Conservation (phyloP, 1,140 invertebrate species). For the Eumaeus atala region DNA sequence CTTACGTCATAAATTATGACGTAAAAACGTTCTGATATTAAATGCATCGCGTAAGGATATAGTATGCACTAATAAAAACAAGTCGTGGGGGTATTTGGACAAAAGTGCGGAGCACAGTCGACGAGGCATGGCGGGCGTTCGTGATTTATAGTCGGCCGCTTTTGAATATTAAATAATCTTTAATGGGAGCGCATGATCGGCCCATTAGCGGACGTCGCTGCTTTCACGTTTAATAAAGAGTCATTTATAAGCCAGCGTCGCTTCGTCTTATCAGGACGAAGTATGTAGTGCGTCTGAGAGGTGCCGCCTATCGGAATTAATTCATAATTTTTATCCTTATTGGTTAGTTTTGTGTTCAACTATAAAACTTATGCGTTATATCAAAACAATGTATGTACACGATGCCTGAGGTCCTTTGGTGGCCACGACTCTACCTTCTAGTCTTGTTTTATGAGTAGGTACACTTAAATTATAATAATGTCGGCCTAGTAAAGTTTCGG, state of each 20-base stretch:
- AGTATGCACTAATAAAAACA: slow-evolving; percentile 39
- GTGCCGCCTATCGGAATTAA: slow-evolving; percentile 70
- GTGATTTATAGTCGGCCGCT: slow-evolving; percentile 70
- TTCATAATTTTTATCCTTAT: slow-evolving; percentile 67
- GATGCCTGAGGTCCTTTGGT: too few species aligned
- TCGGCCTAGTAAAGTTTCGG: too few species aligned
- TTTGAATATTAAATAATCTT: slow-evolving; percentile 75
- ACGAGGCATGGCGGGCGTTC: slow-evolving; percentile 64
- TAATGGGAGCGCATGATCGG: slow-evolving; percentile 73
- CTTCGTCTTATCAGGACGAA: slow-evolving; percentile 70
- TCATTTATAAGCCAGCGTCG: slow-evolving; percentile 72
- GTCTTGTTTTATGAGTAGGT: too few species aligned
- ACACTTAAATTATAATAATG: too few species aligned
- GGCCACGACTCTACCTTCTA: too few species aligned
- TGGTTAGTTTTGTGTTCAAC: slow-evolving; percentile 24
- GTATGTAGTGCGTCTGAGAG: slow-evolving; percentile 68
- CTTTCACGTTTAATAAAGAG: slow-evolving; percentile 74
- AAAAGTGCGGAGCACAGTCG: slow-evolving; percentile 66
- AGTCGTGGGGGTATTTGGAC: slow-evolving; percentile 42
- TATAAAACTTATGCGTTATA: slow-evolving; percentile 11
- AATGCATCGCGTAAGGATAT: too few species aligned
- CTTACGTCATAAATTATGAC: too few species aligned
- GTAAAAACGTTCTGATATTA: too few species aligned
- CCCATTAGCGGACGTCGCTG: slow-evolving; percentile 70
- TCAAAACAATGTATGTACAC: background rate